These are phyloP conservation scores for Papilio dardanus DNA, from an alignment of 1,140 invertebrate genomes.

Conservation along the genomic window DNA sequence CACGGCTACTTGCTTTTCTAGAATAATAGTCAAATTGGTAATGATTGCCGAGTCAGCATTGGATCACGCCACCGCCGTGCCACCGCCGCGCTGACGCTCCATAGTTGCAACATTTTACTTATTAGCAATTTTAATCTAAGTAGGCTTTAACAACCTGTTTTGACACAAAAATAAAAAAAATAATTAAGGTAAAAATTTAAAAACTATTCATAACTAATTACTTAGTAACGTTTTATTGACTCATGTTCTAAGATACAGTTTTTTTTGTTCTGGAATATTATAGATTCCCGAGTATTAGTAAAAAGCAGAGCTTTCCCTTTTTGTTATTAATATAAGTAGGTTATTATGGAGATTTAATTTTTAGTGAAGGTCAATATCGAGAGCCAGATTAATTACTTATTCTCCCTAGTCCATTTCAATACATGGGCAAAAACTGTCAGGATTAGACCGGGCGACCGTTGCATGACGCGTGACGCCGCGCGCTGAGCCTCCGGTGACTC, in stretches of 20 bases:
- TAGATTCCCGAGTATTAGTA: background rate
- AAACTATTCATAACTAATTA: too few relatives aligned
- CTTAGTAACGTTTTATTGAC: background rate
- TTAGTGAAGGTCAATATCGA: too few relatives aligned
- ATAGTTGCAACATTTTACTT: background rate
- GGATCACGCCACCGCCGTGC: constrained; percentile 33
- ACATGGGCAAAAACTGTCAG: background rate
- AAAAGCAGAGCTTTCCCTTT: too few relatives aligned
- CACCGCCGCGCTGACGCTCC: too few relatives aligned
- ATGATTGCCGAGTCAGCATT: background rate
- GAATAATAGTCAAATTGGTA: background rate
- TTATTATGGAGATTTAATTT: too few relatives aligned
- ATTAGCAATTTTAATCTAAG: background rate
- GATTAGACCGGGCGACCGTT: background rate
- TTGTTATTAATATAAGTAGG: too few relatives aligned
- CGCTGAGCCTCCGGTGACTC: background rate
- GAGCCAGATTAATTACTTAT: background rate
- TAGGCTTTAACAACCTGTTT: background rate
- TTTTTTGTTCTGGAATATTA: background rate
- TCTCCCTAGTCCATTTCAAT: background rate
- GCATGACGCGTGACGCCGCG: background rate
- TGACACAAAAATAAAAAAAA: background rate
- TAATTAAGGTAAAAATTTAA: too few relatives aligned
- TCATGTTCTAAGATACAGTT: too few relatives aligned
- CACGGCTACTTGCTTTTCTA: background rate